These are phyloP conservation scores for Callimorpha dominula DNA, from an alignment of 2,888 invertebrate species.

Conservation along the genomic window DNA sequence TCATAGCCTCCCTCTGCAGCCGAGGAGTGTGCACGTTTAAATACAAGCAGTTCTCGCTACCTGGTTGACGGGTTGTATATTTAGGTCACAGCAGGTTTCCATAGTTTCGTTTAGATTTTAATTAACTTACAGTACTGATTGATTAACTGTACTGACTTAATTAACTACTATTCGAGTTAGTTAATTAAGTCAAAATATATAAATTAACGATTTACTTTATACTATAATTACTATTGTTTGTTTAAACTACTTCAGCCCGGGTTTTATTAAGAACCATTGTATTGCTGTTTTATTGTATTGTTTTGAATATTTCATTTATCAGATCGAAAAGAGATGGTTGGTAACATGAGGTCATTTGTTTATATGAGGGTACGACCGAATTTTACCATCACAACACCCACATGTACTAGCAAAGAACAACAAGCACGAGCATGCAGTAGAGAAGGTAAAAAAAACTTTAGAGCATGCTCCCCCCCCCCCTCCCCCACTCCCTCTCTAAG, in stretches of 20 bases:
- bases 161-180: neutral
- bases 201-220: neutral
- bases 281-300: too few species aligned
- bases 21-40: conserved; percentile 88
- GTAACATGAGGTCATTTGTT: neutral
- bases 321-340: neutral
- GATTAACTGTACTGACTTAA: too few species aligned
- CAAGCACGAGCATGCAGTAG: too few species aligned
- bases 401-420: too few species aligned
- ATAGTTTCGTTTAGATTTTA: neutral
- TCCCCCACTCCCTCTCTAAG: too few species aligned
- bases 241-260: neutral
- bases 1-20: conserved; percentile 66
- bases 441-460: too few species aligned
- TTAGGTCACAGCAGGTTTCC: neutral
- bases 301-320: neutral
- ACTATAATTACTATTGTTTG: neutral
- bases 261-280: neutral
- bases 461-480: too few species aligned
- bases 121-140: too few species aligned
- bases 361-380: too few species aligned
- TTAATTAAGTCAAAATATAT: neutral
- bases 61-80: neutral
- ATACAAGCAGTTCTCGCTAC: conserved; percentile 89
- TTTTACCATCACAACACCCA: too few species aligned